phyloP scores from a whole-genome alignment of 2,797 vertebrate species.

The Garrulus glandarius region DNA sequence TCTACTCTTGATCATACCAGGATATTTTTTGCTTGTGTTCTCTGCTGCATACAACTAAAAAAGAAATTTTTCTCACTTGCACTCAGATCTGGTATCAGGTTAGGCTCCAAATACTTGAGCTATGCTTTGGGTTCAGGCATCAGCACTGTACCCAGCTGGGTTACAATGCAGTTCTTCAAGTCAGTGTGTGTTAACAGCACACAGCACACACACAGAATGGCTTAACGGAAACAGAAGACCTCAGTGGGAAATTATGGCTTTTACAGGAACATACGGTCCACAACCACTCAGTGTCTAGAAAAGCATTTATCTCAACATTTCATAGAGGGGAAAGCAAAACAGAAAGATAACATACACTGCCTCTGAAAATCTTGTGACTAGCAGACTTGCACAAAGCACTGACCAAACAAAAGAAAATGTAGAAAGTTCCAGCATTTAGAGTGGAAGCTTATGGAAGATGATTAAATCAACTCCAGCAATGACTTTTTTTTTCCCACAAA shows the following conservation, averaged over 20 bases:
- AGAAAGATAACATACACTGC: not conserved
- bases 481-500: not conserved
- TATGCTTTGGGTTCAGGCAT: not conserved
- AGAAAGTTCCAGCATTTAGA: not conserved
- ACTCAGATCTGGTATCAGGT: not conserved
- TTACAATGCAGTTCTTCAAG: not conserved
- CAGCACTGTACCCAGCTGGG: not conserved
- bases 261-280: not conserved
- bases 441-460: not conserved
- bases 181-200: not conserved
- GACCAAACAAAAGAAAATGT: not conserved
- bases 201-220: not conserved
- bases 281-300: not conserved
- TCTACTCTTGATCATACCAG: not conserved
- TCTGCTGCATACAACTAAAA: not conserved
- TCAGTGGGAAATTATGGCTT: not conserved
- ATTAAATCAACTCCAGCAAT: not conserved
- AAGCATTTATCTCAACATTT: slow-evolving; percentile 19
- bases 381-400: not conserved
- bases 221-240: not conserved
- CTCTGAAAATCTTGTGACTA: not conserved
- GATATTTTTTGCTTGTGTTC: not conserved
- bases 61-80: not conserved
- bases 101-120: not conserved
- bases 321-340: not conserved